Base-by-base conservation (phyloP, 1,140 invertebrate species). In the Mya arenaria region DNA sequence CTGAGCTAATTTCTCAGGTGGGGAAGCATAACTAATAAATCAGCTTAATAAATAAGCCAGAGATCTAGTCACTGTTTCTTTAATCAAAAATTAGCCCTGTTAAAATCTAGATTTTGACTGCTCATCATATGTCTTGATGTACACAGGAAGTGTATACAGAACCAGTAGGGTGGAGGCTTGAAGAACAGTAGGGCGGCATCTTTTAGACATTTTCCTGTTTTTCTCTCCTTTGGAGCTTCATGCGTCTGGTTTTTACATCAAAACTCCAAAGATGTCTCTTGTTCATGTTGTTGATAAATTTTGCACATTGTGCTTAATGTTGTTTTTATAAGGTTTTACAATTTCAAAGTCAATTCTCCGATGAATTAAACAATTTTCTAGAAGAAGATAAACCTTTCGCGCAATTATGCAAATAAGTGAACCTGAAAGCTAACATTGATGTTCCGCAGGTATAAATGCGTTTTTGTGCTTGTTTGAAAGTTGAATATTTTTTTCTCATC, bases 251-350 rank as follows among this genome's bases (percentile, higher is more conserved):
- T 55, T 39, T 52, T 62, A 78, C 62, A 78, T 78, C 75, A 78
- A 65, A 78, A 52, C 36, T 10, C 15, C 8, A 23, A 44, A 41
- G 23, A 56, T 32, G 17, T 1, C 19, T 41, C 30, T 55, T n/a
- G n/a, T n/a, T n/a, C n/a, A n/a, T n/a, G n/a, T 78, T 78, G 75
- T 78, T 78, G 63, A 78, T 78, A 78, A 78, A 66, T 78, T 39
- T 17, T 66, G 75, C 63, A 56, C 60, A 78, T 78, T 56, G 52
- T 62, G 73, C 73, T 63, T 37, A 23, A 19, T 30, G 62, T 75
- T 75, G 73, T 75, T 75, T 75, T 75, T 75, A n/a, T 75, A 63
- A 63, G 30, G 13, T 75, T 62, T 75, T 63, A 63, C 58, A 63
- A 75, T 75, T 75, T 63, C 56, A 60, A 75, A 75, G 56, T 60